A percentile compares a stretch with the other conserved stretches of the same genome.
These are phyloP conservation scores for Holothuria leucospilota DNA, from an alignment of 53 echinoderm and acorn worm genomes.

Conservation along the genomic window DNA sequence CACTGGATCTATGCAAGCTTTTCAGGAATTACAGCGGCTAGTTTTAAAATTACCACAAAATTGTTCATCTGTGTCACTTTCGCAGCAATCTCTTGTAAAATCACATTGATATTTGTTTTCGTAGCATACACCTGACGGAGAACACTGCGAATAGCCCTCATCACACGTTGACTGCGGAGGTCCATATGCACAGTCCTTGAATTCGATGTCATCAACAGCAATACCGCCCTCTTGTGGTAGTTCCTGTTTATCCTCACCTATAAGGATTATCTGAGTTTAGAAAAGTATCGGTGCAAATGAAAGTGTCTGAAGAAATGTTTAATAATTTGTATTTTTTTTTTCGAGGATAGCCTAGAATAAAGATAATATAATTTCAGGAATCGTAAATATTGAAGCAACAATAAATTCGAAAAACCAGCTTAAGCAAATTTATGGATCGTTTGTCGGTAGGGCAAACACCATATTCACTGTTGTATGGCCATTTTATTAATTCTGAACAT, in stretches of 20 bases:
- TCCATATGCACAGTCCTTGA: conserved; percentile 52
- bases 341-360: too few species aligned
- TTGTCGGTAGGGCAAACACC: too few species aligned
- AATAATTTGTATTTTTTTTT: too few species aligned
- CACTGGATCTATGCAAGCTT: too few species aligned
- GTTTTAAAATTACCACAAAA: conserved; percentile 9
- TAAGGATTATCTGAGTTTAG: neutral
- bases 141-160: conserved; percentile 1
- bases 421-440: too few species aligned
- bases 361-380: too few species aligned
- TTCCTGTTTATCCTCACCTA: conserved; percentile 28
- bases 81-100: conserved; percentile 35
- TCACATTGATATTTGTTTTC: conserved; percentile 9
- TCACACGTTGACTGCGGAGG: neutral
- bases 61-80: neutral
- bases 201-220: conserved; percentile 57
- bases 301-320: too few species aligned
- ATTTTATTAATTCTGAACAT: too few species aligned
- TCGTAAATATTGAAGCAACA: too few species aligned
- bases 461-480: too few species aligned
- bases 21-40: too few species aligned
- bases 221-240: conserved; percentile 38
- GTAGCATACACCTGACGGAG: conserved; percentile 1
- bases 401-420: too few species aligned
- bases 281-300: neutral